Conservation (phyloP, 2,797 vertebrate species). For the Calcarius lapponicus region DNA sequence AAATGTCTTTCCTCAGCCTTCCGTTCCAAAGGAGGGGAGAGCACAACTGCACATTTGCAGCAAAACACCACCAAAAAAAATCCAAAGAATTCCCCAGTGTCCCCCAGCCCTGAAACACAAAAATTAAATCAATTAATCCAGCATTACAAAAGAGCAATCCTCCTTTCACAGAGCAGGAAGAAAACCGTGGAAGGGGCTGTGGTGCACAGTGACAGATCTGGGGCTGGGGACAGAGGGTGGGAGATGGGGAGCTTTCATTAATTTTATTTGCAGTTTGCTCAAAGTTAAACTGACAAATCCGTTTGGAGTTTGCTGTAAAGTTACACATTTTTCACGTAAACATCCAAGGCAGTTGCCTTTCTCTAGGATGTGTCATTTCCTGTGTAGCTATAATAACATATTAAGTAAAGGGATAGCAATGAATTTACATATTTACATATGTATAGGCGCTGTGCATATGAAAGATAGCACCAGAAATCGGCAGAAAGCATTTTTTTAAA, state of each 20-base stretch:
- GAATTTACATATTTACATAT: slow-evolving; percentile 8
- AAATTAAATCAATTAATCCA: background rate
- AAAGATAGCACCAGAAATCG: background rate
- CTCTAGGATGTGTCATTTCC: slow-evolving; percentile 57
- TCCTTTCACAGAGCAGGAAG: background rate
- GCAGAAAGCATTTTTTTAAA: background rate
- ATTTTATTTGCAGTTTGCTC: background rate
- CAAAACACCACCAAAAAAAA: background rate
- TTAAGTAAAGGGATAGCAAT: slow-evolving; percentile 22
- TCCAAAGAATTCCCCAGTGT: background rate
- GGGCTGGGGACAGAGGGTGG: background rate
- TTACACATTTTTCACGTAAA: slow-evolving; percentile 28
- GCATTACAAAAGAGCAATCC: background rate
- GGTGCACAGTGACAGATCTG: background rate
- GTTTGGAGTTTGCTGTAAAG: background rate
- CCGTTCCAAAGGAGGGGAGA: background rate
- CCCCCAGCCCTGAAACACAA: background rate
- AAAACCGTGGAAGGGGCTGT: background rate
- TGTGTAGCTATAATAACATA: slow-evolving; percentile 31
- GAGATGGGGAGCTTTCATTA: background rate
- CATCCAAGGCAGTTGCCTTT: slow-evolving; percentile 43
- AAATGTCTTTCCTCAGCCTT: background rate
- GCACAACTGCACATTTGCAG: background rate
- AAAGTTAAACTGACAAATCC: background rate
- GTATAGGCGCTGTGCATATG: background rate